These are phyloP conservation scores for western clawed frog (Xenopus tropicalis) DNA, from an alignment of 2,113 vertebrate species.

Conservation along the genomic window DNA sequence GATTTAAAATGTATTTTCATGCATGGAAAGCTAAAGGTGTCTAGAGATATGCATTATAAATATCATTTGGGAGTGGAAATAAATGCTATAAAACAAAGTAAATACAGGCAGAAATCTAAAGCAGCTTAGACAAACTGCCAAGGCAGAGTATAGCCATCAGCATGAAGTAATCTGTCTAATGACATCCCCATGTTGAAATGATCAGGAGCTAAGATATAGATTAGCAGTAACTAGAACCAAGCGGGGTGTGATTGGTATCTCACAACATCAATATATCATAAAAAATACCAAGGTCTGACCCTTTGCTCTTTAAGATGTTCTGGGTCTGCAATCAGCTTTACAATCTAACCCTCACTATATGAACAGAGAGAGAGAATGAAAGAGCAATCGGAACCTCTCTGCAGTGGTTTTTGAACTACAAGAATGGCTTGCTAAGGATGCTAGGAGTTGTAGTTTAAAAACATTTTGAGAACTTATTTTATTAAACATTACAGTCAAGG, in stretches of 20 bases:
- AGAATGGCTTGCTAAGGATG: not conserved
- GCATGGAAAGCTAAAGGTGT: not conserved
- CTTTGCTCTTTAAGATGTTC: not conserved
- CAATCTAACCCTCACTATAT: not conserved
- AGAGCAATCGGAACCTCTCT: not conserved
- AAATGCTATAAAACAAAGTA: conserved; percentile 6
- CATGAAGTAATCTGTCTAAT: not conserved
- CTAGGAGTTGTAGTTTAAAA: not conserved
- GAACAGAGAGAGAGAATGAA: not conserved
- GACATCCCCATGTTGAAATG: not conserved
- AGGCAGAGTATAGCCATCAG: not conserved
- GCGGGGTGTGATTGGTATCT: not conserved
- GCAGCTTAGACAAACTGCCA: conserved; percentile 3
- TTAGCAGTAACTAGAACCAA: not conserved
- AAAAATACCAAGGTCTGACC: not conserved
- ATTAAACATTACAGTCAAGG: no score
- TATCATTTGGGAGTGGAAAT: conserved; percentile 1
- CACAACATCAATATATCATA: not conserved
- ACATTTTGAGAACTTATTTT: not conserved
- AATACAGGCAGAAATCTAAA: conserved; percentile 1
- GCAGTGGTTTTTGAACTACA: no score
- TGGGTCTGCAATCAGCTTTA: not conserved
- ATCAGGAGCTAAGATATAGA: conserved; percentile 2
- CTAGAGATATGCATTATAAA: conserved; percentile 4
- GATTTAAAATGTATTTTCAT: not conserved